Conservation (phyloP, 2,113 vertebrate genomes). For the Oxyura jamaicensis region DNA sequence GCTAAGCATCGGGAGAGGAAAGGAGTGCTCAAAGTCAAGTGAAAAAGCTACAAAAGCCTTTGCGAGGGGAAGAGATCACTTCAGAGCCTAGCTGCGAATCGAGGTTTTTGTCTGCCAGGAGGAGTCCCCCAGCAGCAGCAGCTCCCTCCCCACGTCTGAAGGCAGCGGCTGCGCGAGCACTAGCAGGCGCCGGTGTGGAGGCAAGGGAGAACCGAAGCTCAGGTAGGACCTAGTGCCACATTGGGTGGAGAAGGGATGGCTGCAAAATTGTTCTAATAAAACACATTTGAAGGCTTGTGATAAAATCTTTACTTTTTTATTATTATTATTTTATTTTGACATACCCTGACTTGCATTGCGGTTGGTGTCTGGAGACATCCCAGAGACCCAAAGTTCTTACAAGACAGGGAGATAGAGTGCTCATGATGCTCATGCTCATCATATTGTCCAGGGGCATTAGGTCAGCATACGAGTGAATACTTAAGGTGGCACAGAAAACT, state of each 20-base stretch:
- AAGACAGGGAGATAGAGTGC: background rate
- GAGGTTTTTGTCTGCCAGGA: background rate
- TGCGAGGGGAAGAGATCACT: background rate
- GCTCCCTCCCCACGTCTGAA: background rate
- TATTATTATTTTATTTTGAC: background rate
- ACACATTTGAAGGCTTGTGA: accelerated
- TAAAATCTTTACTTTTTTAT: background rate
- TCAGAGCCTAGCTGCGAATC: background rate
- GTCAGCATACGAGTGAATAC: accelerated
- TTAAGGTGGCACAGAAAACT: background rate
- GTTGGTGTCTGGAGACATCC: background rate
- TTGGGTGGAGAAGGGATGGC: background rate
- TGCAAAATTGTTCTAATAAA: background rate
- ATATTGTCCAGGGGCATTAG: background rate
- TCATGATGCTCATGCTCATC: background rate
- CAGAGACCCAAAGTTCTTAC: background rate
- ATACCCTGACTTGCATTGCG: background rate
- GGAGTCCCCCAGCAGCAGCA: background rate
- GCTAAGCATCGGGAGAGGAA: background rate
- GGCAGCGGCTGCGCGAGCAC: accelerated
- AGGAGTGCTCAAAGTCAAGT: slow-evolving; percentile 45
- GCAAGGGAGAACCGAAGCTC: background rate
- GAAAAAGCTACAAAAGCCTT: slow-evolving; percentile 36
- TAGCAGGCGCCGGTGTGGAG: accelerated
- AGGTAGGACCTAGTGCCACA: accelerated